phyloP scores from a whole-genome alignment of 2,888 invertebrate genomes.

The Patella depressa region DNA sequence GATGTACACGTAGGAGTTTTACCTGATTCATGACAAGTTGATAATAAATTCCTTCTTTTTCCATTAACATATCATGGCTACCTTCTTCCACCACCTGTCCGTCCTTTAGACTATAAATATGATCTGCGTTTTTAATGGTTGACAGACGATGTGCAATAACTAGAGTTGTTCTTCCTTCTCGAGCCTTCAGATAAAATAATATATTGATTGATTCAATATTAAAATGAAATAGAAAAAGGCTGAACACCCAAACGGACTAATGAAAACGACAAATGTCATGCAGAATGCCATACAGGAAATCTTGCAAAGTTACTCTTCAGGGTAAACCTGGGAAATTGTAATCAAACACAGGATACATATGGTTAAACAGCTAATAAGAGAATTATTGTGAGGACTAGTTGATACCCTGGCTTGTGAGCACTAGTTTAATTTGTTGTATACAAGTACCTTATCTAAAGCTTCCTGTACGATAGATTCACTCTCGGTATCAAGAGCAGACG shows the following conservation, averaged over 20 bases:
- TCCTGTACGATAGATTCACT: constrained; percentile 71
- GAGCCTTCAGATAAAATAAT: constrained; percentile 73
- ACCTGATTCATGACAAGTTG: constrained; percentile 72
- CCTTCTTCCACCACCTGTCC: constrained; percentile 74
- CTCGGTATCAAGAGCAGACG: constrained; percentile 69
- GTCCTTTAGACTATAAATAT: constrained; percentile 73
- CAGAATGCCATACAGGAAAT: no score
- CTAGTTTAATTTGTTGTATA: not conserved
- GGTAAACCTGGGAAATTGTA: no score
- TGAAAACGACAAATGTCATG: no score
- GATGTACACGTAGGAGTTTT: not conserved
- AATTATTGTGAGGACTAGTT: no score
- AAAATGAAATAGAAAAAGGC: no score
- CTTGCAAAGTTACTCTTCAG: no score
- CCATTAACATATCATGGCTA: constrained; percentile 73
- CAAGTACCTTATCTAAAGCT: constrained; percentile 75
- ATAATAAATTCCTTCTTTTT: constrained; percentile 71
- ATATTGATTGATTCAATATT: no score
- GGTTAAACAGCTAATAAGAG: no score
- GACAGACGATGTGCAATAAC: constrained; percentile 74
- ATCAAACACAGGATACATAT: no score
- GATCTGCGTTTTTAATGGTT: constrained; percentile 74
- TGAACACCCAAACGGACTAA: no score
- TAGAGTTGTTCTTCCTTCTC: constrained; percentile 72
- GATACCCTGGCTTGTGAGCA: no score